Conservation (phyloP, 2,113 vertebrate species). For the Dolichotis patagonum region DNA sequence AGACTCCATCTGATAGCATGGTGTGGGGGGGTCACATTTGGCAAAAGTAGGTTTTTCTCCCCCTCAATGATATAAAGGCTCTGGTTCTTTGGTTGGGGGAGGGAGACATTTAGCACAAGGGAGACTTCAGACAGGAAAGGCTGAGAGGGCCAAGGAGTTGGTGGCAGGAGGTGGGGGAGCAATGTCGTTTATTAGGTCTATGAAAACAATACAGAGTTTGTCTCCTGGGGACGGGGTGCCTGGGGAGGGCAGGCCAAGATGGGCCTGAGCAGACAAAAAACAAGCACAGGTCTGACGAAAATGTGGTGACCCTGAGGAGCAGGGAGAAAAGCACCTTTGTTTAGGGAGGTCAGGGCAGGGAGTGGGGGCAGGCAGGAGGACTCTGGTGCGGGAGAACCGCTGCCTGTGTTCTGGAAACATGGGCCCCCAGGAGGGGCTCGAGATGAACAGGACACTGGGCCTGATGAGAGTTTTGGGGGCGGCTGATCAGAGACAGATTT, state of each 20-base stretch:
- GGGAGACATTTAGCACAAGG: neutral
- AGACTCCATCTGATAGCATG: rapidly evolving
- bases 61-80: neutral
- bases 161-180: constrained; percentile 13
- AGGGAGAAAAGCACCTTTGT: constrained; percentile 75
- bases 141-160: neutral
- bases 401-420: neutral
- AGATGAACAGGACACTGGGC: neutral
- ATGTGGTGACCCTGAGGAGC: constrained; percentile 53
- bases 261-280: constrained; percentile 63
- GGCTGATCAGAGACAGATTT: neutral
- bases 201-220: constrained; percentile 75
- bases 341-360: neutral
- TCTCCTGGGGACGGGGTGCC: constrained; percentile 68
- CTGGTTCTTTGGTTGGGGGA: neutral
- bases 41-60: too few species aligned
- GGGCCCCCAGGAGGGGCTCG: neutral
- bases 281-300: constrained; percentile 66
- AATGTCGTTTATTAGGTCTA: constrained; percentile 69
- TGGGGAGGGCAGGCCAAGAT: constrained; percentile 59
- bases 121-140: neutral
- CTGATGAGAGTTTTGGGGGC: neutral
- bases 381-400: neutral
- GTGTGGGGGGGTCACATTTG: rapidly evolving
- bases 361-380: neutral